Base-by-base conservation (phyloP, 2,888 invertebrate genomes). In the Heliconius ethilla region DNA sequence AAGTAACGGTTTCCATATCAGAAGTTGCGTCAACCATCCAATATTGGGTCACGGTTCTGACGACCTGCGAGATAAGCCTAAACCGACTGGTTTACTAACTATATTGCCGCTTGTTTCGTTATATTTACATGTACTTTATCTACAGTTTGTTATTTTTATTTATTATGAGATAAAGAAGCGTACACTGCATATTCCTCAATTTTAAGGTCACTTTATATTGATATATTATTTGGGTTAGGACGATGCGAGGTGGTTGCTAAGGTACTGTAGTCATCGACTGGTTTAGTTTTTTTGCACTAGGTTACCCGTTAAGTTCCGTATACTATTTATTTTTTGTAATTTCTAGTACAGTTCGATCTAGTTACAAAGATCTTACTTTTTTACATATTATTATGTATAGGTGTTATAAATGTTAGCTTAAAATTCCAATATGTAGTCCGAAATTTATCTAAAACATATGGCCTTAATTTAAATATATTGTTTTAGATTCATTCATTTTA, bases 1-100 rank as follows among this genome's bases (percentile, higher is more conserved):
- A 78, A 81, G 67, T 78, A 81, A 79, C 78, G 70, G 78, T 75
- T 78, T 80, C 55, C n/a, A 63, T 77, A 76, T 76, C 79, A 72
- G 66, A 77, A 37, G 75, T 77, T 81, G 78, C 79, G 77, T 77
- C 79, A 78, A 75, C 67, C 65, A 29, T 75, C 70, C 66, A 73
- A 77, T 75, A 75, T 72, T 75, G 62, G 79, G 79, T 79, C 79
- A 75, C 75, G 77, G 72, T 33, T 66, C 51, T 75, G 69, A 75
- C 51, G 75, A 79, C 72, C 69, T 66, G 75, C 75, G 40, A 67
- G 79, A 79, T 78, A 79, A 79, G 73, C 62, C 37, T 55, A 63
- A 63, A 62, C 74, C 9, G 22, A 63, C 59, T 59, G 33, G 33
- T n/a, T n/a, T 18, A 59, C 55, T 33, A 33, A 70, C 13, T n/a